Evolutionary conservation across 2,113 vertebrate genomes (phyloP).

Genomic region (Peucedramus taeniatus): DNA sequence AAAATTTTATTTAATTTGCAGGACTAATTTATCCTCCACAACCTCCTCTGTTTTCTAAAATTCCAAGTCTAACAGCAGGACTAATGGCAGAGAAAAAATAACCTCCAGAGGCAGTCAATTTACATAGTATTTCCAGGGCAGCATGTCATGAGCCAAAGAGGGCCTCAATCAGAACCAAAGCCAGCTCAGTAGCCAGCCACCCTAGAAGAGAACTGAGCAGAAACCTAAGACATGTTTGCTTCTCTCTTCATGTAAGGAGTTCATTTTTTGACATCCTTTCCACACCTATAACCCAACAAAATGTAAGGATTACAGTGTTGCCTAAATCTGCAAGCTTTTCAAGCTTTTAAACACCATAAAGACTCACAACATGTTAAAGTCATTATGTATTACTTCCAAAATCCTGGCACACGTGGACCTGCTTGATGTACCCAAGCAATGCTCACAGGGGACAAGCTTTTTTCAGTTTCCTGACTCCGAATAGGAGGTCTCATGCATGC

Average conservation of each 20-base stretch:
- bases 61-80: neutral
- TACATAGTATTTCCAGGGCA: neutral
- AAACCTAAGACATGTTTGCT: neutral
- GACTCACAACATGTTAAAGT: neutral
- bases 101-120: neutral
- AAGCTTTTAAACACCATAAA: neutral
- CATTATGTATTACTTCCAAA: neutral
- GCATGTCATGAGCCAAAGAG: neutral
- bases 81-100: neutral
- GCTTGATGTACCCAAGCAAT: neutral
- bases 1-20: neutral
- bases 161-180: neutral
- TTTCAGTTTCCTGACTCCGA: neutral
- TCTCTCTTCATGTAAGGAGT: neutral
- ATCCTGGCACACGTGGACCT: neutral
- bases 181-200: neutral
- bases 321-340: neutral
- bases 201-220: neutral
- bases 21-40: neutral
- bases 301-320: neutral
- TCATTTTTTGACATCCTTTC: neutral
- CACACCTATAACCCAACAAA: neutral
- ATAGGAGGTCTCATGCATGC: neutral
- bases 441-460: neutral
- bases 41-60: neutral